phyloP scores from a whole-genome alignment of 2,797 vertebrate species.

The Diceros bicornis region DNA sequence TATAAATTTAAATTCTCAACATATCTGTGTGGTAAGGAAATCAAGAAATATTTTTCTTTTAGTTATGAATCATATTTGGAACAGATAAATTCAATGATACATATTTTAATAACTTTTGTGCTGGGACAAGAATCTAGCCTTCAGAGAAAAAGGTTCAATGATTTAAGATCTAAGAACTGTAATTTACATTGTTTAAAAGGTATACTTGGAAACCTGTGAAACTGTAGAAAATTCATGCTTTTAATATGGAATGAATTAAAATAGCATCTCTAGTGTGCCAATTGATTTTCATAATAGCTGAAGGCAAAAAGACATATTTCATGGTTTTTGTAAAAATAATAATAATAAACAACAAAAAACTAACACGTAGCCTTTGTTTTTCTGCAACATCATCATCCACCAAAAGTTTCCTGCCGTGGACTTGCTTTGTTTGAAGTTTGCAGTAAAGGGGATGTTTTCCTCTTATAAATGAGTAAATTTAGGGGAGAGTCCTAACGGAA shows the following conservation, averaged over 20 bases:
- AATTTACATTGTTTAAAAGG: constrained; percentile 34
- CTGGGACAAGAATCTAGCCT: neutral
- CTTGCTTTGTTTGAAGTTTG: neutral
- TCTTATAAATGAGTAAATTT: constrained; percentile 63
- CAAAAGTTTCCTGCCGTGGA: neutral
- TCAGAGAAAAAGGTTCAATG: neutral
- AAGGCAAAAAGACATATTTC: neutral
- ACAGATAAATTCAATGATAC: neutral
- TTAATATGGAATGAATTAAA: constrained; percentile 54
- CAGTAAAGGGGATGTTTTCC: constrained; percentile 40
- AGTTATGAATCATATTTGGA: neutral
- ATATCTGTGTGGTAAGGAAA: neutral
- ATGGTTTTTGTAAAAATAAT: neutral
- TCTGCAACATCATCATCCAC: neutral
- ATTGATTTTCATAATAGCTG: constrained; percentile 45
- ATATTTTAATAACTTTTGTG: constrained; percentile 23
- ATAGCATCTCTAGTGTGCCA: neutral
- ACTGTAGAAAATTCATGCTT: constrained; percentile 28
- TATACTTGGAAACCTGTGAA: neutral
- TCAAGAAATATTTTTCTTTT: neutral
- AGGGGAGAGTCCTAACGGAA: constrained; percentile 59
- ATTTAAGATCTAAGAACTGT: neutral
- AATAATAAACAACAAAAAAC: neutral
- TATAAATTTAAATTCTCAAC: neutral
- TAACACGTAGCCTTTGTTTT: neutral